phyloP scores from a whole-genome alignment of 2,113 vertebrate species.

The Pao palembangensis region DNA sequence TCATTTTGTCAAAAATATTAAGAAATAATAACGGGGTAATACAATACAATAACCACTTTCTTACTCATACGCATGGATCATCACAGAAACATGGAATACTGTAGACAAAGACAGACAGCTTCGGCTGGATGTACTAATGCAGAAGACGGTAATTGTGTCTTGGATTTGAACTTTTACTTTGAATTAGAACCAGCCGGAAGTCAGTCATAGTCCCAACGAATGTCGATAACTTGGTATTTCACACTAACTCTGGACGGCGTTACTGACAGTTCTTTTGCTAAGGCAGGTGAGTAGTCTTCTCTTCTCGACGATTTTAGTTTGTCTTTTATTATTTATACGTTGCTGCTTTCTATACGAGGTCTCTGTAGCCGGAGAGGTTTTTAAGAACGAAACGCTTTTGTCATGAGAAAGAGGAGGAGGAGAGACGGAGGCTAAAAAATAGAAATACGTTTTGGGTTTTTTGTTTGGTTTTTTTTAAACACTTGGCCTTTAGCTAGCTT shows the following conservation, averaged over 20 bases:
- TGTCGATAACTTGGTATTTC: slow-evolving; percentile 17
- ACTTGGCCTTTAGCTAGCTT: slow-evolving; percentile 51
- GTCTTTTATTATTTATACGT: not conserved
- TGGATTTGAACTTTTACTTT: slow-evolving; percentile 25
- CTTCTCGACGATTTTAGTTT: not conserved
- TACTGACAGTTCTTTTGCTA: slow-evolving; percentile 42
- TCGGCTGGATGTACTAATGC: not conserved
- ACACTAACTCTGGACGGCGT: slow-evolving; percentile 30
- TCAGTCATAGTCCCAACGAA: not conserved
- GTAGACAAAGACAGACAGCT: not conserved
- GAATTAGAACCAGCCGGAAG: slow-evolving; percentile 30
- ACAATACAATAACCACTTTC: no score
- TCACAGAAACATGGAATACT: no score
- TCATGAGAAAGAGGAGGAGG: slow-evolving; percentile 52
- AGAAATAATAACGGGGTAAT: no score
- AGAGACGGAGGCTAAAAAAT: slow-evolving; percentile 17
- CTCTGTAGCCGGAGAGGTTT: not conserved
- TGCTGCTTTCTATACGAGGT: not conserved
- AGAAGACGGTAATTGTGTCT: not conserved
- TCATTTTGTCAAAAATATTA: no score
- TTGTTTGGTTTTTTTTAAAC: slow-evolving; percentile 28
- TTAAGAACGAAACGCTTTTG: slow-evolving; percentile 36
- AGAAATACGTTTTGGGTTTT: slow-evolving; percentile 32
- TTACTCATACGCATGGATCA: no score
- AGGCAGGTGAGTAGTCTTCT: slow-evolving; percentile 46